Conservation (phyloP, 1,140 invertebrate genomes). For the Drosophila orosa region DNA sequence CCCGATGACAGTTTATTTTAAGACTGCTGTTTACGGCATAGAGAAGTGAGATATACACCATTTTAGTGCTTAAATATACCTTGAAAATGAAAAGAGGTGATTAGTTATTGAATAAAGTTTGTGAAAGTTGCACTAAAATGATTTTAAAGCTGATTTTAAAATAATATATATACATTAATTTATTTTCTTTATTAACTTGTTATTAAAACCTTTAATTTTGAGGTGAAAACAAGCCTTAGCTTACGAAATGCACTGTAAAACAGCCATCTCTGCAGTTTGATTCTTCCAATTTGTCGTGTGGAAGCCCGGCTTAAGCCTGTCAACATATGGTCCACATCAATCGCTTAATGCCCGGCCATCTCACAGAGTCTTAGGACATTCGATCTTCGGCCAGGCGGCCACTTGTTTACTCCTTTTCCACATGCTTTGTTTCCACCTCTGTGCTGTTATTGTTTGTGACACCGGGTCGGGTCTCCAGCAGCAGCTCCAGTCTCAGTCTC, state of each 20-base stretch:
- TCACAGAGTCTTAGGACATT: slow-evolving; percentile 22
- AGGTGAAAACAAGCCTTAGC: background rate
- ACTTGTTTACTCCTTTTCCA: slow-evolving; percentile 38
- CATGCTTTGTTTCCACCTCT: slow-evolving; percentile 46
- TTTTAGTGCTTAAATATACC: background rate
- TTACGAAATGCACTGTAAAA: too few relatives aligned
- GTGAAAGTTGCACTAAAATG: background rate
- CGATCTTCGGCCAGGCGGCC: slow-evolving; percentile 15
- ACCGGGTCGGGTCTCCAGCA: slow-evolving; percentile 13
- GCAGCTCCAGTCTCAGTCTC: slow-evolving; percentile 20
- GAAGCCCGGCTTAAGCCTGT: slow-evolving; percentile 7
- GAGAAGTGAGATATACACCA: slow-evolving; percentile 5
- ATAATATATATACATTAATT: too few relatives aligned
- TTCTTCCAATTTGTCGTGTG: slow-evolving; percentile 8
- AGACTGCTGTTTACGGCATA: slow-evolving; percentile 22
- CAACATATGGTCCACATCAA: slow-evolving; percentile 38
- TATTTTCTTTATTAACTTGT: background rate
- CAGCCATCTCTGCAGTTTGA: background rate
- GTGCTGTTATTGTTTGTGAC: slow-evolving; percentile 66
- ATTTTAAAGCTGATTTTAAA: background rate
- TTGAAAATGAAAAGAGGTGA: background rate
- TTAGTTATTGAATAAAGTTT: background rate
- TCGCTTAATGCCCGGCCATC: slow-evolving; percentile 19
- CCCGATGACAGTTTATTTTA: slow-evolving; percentile 21
- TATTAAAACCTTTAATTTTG: background rate